Conservation (phyloP, 2,797 vertebrate genomes). For the Fistularia commersonii region DNA sequence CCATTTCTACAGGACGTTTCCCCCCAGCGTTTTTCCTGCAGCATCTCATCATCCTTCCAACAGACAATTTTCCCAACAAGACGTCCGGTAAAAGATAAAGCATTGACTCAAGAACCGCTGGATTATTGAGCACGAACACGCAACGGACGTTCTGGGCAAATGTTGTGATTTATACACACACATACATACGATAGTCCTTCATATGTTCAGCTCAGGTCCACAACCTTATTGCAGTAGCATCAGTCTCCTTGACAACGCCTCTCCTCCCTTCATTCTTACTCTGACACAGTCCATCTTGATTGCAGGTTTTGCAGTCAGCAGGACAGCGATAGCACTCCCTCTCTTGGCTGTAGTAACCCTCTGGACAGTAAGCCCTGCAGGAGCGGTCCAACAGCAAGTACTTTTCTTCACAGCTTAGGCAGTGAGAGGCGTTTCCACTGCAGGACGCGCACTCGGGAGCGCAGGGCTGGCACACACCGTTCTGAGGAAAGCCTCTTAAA, state of each 20-base stretch:
- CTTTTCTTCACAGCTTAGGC: slow-evolving; percentile 75
- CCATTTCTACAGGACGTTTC: no score
- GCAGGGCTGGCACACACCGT: slow-evolving; percentile 67
- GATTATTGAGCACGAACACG: no score
- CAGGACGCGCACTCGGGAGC: slow-evolving; percentile 79
- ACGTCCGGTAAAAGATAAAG: no score
- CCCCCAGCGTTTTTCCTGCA: no score
- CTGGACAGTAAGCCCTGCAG: slow-evolving; percentile 78
- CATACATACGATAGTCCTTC: no score
- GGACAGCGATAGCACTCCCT: slow-evolving; percentile 81
- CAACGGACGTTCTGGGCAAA: no score
- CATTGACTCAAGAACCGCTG: no score
- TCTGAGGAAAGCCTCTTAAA: slow-evolving; percentile 80
- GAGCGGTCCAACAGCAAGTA: slow-evolving; percentile 68
- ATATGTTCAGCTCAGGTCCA: no score
- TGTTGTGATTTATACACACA: no score
- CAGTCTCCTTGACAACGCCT: not conserved
- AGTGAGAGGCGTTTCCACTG: slow-evolving; percentile 67
- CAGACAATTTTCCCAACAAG: no score
- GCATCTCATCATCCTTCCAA: no score
- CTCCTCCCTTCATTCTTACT: slow-evolving; percentile 68
- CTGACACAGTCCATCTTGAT: slow-evolving; percentile 74
- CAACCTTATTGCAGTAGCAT: no score
- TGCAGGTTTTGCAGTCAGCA: slow-evolving; percentile 78
- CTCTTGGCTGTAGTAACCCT: slow-evolving; percentile 67